Evolutionary conservation across 23 tunicate genomes (phyloP).

Genomic region (Botrylloides violaceus): DNA sequence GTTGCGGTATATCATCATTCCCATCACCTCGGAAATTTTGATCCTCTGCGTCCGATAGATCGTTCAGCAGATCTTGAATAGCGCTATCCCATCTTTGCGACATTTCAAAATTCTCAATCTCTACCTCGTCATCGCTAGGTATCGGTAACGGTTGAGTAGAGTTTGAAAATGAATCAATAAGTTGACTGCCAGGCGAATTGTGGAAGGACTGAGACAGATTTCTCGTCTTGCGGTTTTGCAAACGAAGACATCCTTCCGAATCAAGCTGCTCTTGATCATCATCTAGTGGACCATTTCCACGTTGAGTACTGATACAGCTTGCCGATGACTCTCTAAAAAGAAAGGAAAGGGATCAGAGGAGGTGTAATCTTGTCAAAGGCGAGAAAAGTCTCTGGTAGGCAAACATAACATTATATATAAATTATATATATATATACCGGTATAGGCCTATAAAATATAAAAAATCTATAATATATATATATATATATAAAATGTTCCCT

Average conservation of each 20-base stretch:
- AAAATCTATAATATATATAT: too few relatives aligned
- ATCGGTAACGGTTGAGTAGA: neutral
- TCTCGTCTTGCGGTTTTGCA: neutral
- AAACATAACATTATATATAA: too few relatives aligned
- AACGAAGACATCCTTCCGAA: neutral
- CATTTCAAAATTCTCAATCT: slow-evolving; percentile 44
- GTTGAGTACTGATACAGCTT: slow-evolving; percentile 9
- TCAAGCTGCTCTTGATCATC: slow-evolving; percentile 10
- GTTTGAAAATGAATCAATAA: neutral
- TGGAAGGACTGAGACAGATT: neutral
- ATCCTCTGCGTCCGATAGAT: neutral
- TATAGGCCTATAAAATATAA: too few relatives aligned
- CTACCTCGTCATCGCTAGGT: slow-evolving; percentile 24
- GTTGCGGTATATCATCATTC: slow-evolving; percentile 38
- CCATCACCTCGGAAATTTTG: neutral
- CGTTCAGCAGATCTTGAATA: slow-evolving; percentile 49
- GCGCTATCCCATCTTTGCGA: slow-evolving; percentile 84
- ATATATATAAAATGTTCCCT: too few relatives aligned
- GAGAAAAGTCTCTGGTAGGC: too few relatives aligned
- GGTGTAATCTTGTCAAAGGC: too few relatives aligned
- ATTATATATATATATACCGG: too few relatives aligned
- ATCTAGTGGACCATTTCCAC: slow-evolving; percentile 28
- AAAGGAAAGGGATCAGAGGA: neutral
- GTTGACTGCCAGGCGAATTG: neutral
- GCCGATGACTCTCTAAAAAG: neutral